Percentiles rank a stretch among this genome's conserved stretches.
These are phyloP conservation scores for Dolichoris vasculosae DNA, from an alignment of 1,140 invertebrate species.

Conservation along the genomic window DNA sequence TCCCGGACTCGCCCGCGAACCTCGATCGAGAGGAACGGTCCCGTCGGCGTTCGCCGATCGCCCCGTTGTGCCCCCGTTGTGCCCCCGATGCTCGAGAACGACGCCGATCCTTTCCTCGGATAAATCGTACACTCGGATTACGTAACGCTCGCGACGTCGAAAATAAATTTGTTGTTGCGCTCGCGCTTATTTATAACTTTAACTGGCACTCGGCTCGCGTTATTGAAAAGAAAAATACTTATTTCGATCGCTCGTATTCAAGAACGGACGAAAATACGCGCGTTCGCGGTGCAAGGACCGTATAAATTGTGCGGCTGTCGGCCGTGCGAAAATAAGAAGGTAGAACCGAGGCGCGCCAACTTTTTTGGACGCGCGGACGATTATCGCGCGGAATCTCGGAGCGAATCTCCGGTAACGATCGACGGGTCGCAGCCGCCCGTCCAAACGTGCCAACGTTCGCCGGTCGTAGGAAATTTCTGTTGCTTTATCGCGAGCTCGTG, in stretches of 20 bases:
- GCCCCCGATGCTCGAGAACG: too few species aligned
- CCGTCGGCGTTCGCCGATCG: too few species aligned
- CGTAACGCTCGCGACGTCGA: slow-evolving; percentile 9
- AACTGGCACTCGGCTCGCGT: neutral
- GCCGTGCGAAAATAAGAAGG: neutral
- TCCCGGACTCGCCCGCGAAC: too few species aligned
- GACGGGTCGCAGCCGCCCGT: neutral
- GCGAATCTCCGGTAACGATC: too few species aligned
- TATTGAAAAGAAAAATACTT: neutral
- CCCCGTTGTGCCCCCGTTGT: too few species aligned
- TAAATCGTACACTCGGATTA: neutral
- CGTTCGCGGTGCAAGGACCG: neutral
- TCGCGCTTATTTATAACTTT: neutral
- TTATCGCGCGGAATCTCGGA: too few species aligned
- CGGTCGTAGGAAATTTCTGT: neutral
- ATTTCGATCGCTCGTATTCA: neutral
- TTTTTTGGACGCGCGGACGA: neutral
- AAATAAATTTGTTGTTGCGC: slow-evolving; percentile 24
- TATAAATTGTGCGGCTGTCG: neutral
- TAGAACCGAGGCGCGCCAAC: neutral
- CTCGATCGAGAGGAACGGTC: too few species aligned
- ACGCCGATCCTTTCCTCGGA: neutral
- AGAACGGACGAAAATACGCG: neutral
- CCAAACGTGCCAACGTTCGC: neutral
- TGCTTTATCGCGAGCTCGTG: slow-evolving; percentile 7